Evolutionary conservation across 2,113 vertebrate genomes (phyloP).

Genomic region (Rhea americana): DNA sequence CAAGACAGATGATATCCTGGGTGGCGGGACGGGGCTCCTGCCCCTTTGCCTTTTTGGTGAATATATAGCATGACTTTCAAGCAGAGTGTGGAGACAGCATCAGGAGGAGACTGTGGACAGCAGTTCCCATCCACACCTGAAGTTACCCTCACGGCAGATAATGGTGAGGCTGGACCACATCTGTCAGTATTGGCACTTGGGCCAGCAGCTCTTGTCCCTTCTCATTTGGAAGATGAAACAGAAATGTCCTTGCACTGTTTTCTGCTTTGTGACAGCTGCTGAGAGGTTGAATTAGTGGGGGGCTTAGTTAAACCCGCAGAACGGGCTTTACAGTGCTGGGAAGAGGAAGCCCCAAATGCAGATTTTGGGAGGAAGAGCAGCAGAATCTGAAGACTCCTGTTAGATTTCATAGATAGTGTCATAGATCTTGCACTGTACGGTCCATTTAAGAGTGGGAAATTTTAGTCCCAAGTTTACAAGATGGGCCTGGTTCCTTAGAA

Average conservation of each 20-base stretch:
- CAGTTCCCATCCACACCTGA: neutral
- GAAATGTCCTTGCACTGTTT: neutral
- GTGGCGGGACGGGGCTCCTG: neutral
- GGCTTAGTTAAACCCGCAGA: neutral
- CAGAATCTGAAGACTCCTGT: fast-evolving
- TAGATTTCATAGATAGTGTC: neutral
- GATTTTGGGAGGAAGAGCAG: neutral
- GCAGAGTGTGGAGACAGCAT: neutral
- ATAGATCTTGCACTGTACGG: neutral
- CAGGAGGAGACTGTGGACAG: neutral
- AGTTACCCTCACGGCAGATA: neutral
- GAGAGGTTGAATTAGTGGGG: neutral
- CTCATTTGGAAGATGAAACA: neutral
- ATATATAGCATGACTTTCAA: neutral
- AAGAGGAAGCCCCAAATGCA: neutral
- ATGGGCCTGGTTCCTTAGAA: neutral
- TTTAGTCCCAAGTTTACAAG: neutral
- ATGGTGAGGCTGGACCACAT: neutral
- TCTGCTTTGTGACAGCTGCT: neutral
- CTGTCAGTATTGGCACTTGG: neutral
- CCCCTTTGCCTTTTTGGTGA: neutral
- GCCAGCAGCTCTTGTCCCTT: neutral
- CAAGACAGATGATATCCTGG: neutral
- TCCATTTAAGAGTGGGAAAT: neutral
- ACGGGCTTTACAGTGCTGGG: neutral